Percentiles rank a stretch among this genome's conserved stretches.
Evolutionary conservation across 2,113 vertebrate species (phyloP).

Genomic region (Ceratotherium simum): DNA sequence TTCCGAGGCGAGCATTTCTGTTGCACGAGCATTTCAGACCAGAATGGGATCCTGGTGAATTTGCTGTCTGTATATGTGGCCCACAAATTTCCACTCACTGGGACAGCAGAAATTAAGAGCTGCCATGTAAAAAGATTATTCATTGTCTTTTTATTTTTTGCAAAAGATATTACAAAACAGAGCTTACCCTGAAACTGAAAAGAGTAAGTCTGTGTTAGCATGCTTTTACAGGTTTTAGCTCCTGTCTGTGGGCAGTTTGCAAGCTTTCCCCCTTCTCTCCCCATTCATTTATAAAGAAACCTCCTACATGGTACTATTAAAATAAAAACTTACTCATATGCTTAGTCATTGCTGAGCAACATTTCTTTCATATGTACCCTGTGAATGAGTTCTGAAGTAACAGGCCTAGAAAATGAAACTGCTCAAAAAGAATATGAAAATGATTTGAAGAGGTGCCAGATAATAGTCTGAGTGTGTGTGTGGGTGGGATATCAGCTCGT

Average conservation of each 20-base stretch:
- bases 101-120: not conserved
- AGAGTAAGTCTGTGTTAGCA: not conserved
- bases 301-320: slow-evolving; percentile 79
- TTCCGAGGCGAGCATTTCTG: not conserved
- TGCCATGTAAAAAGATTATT: not conserved
- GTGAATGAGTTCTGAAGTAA: slow-evolving; percentile 82
- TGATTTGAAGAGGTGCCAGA: slow-evolving; percentile 60
- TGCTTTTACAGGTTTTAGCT: slow-evolving; percentile 12
- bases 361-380: slow-evolving; percentile 68
- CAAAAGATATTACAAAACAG: slow-evolving; percentile 28
- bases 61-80: not conserved
- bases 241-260: slow-evolving; percentile 53
- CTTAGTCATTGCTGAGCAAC: slow-evolving; percentile 77
- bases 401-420: slow-evolving; percentile 81
- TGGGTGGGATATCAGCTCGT: not conserved
- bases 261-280: not conserved
- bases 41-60: not conserved
- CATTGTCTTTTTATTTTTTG: slow-evolving; percentile 14
- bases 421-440: slow-evolving; percentile 78
- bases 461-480: not conserved
- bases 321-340: slow-evolving; percentile 80
- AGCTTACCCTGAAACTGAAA: slow-evolving; percentile 47
- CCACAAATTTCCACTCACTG: not conserved
- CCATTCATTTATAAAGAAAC: slow-evolving; percentile 79
- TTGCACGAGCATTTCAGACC: not conserved